phyloP scores from a whole-genome alignment of 2,888 invertebrate species.

The Alentia gelatinosa region DNA sequence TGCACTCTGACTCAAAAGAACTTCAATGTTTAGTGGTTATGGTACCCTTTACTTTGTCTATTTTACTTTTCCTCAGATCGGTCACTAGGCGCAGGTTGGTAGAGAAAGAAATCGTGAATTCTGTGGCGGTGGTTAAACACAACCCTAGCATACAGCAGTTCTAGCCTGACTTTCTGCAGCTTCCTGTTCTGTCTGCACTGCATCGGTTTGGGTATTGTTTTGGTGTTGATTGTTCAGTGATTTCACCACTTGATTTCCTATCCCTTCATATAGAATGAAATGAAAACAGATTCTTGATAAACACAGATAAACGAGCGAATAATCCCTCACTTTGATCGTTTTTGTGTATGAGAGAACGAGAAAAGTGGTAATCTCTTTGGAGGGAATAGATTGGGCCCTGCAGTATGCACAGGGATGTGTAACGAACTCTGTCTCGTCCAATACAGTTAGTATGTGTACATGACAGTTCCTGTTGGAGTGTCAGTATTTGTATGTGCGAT shows the following conservation, averaged over 20 bases:
- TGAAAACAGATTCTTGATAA: too few species aligned
- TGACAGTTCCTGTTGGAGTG: too few species aligned
- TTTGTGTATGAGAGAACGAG: too few species aligned
- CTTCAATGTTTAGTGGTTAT: background rate
- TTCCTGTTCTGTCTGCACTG: conserved; percentile 14
- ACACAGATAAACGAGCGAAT: too few species aligned
- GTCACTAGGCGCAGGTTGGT: conserved; percentile 22
- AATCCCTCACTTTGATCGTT: too few species aligned
- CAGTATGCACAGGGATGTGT: too few species aligned
- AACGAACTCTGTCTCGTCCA: too few species aligned
- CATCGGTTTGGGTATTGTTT: background rate
- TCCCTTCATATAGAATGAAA: background rate
- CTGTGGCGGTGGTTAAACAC: background rate
- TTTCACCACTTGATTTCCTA: background rate
- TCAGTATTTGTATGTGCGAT: too few species aligned
- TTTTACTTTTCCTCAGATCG: conserved; percentile 34
- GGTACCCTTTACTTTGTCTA: conserved; percentile 4
- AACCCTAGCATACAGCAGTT: background rate
- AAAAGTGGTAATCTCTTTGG: too few species aligned
- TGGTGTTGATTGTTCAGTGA: background rate
- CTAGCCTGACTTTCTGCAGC: background rate
- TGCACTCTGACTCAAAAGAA: background rate
- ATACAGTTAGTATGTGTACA: too few species aligned
- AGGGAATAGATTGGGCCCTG: too few species aligned
- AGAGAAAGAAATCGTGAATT: background rate